Conservation (phyloP, 2,797 vertebrate species). For the Etheostoma perlongum region DNA sequence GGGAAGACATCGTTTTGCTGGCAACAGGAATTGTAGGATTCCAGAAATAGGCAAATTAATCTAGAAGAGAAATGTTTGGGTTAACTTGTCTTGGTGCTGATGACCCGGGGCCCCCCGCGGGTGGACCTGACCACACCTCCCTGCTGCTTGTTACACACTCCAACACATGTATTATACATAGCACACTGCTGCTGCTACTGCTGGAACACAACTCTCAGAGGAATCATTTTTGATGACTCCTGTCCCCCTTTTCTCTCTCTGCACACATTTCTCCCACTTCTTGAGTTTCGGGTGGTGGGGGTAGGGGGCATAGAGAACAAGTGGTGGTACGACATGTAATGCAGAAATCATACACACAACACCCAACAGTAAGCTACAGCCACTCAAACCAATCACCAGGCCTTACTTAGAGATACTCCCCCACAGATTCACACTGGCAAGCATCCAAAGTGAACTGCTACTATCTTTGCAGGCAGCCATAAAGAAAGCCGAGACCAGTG, state of each 20-base stretch:
- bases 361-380: constrained; percentile 62
- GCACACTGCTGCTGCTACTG: constrained; percentile 54
- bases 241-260: constrained; percentile 46
- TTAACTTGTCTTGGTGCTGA: constrained; percentile 62
- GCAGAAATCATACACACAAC: constrained; percentile 70
- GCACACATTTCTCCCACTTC: constrained; percentile 43
- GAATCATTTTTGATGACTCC: constrained; percentile 63
- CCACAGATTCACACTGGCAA: constrained; percentile 75
- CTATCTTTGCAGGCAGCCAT: constrained; percentile 80
- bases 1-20: constrained; percentile 16
- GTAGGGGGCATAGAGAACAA: constrained; percentile 47
- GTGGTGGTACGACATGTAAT: constrained; percentile 52
- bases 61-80: constrained; percentile 40
- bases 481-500: constrained; percentile 74
- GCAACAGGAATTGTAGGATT: constrained; percentile 24
- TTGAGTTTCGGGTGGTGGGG: constrained; percentile 32
- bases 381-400: constrained; percentile 77
- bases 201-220: constrained; percentile 68
- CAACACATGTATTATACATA: constrained; percentile 79
- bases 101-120: constrained; percentile 65
- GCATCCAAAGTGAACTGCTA: constrained; percentile 74
- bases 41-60: constrained; percentile 34
- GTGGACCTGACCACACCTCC: constrained; percentile 63
- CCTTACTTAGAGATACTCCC: constrained; percentile 73
- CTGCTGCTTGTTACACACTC: constrained; percentile 73